These are phyloP conservation scores for Paramormyrops kingsleyae DNA, from an alignment of 2,113 vertebrate genomes.

Conservation along the genomic window DNA sequence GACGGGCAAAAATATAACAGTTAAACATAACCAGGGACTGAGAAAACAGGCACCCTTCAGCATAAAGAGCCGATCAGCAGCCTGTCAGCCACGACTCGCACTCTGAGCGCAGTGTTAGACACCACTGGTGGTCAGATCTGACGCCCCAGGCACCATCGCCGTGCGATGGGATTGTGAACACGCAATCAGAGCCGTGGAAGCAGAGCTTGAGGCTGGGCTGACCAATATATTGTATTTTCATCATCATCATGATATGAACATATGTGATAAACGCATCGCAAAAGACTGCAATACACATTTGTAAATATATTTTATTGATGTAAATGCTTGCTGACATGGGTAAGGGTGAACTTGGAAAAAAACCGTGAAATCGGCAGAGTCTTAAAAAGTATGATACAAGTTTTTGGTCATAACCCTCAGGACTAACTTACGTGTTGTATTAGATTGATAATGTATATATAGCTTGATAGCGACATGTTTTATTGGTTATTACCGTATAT, in stretches of 20 bases:
- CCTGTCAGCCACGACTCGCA: background rate
- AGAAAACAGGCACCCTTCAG: background rate
- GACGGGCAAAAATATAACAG: background rate
- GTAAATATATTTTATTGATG: background rate
- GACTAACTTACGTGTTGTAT: background rate
- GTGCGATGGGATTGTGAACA: background rate
- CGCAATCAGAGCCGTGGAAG: background rate
- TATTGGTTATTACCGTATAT: background rate
- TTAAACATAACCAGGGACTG: background rate
- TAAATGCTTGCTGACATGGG: background rate
- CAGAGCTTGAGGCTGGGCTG: background rate
- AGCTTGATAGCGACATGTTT: background rate
- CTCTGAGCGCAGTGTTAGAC: background rate
- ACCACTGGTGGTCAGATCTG: background rate
- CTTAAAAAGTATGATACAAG: background rate
- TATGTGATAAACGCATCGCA: background rate
- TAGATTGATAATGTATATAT: background rate
- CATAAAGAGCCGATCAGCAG: background rate
- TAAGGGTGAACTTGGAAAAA: background rate
- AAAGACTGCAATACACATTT: background rate
- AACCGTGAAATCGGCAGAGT: background rate
- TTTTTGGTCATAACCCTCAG: background rate
- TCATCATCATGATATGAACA: background rate
- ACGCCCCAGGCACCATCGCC: background rate
- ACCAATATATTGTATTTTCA: background rate